phyloP scores from a whole-genome alignment of 2,888 invertebrate genomes.

The Xylota segnis region DNA sequence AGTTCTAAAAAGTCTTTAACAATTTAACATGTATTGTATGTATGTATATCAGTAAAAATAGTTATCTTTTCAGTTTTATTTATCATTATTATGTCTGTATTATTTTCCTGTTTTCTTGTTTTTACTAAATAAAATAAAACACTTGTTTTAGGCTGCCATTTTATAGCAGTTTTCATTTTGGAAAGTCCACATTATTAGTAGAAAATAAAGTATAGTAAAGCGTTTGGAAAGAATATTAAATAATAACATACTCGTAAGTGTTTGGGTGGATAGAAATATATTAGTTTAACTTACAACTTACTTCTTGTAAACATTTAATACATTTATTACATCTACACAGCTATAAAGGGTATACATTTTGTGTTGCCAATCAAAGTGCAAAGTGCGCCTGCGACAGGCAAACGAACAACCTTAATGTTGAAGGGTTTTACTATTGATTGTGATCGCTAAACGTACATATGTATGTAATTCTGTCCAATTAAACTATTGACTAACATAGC shows the following conservation, averaged over 20 bases:
- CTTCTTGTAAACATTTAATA: background rate
- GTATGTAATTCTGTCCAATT: background rate
- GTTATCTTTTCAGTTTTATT: conserved; percentile 14
- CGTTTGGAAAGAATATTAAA: conserved; percentile 20
- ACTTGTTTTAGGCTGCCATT: conserved; percentile 1
- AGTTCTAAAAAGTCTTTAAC: conserved; percentile 45
- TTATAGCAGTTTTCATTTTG: background rate
- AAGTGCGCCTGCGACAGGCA: background rate
- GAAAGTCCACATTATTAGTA: conserved; percentile 4
- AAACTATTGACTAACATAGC: background rate
- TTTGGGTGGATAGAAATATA: background rate
- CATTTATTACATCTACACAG: background rate
- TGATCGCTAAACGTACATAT: background rate
- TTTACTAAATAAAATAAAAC: background rate
- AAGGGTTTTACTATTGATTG: background rate
- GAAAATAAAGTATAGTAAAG: conserved; percentile 16
- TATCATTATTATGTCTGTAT: conserved; percentile 2
- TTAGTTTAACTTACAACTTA: background rate
- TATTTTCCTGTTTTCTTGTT: background rate
- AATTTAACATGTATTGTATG: conserved; percentile 34
- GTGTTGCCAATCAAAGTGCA: conserved; percentile 4
- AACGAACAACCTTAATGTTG: background rate
- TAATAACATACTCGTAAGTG: too few species aligned
- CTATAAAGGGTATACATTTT: background rate
- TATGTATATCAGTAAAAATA: conserved; percentile 45